These are phyloP conservation scores for Tetragnatha versicolor DNA, from an alignment of 1,140 invertebrate species.

Conservation along the genomic window DNA sequence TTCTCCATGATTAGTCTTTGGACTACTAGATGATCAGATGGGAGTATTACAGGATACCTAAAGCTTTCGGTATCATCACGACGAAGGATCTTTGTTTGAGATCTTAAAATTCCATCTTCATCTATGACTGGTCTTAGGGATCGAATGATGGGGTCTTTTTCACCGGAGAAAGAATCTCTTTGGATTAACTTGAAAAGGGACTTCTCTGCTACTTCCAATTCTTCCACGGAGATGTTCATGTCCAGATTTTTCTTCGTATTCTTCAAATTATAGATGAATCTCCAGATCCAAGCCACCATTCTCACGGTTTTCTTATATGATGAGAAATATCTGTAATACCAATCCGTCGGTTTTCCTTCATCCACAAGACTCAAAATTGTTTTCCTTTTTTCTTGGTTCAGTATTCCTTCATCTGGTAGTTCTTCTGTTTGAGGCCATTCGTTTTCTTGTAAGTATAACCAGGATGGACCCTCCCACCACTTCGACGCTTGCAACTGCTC, in stretches of 20 bases:
- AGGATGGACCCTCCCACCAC: conserved; percentile 47
- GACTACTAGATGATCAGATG: conserved; percentile 1
- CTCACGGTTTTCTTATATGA: neutral
- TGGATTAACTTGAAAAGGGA: neutral
- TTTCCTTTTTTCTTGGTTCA: conserved; percentile 18
- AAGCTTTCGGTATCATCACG: conserved; percentile 1
- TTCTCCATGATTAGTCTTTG: neutral
- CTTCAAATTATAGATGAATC: neutral
- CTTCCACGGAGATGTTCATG: neutral
- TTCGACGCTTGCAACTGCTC: neutral
- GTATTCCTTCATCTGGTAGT: neutral
- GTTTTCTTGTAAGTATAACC: conserved; percentile 6
- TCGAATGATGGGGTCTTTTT: neutral
- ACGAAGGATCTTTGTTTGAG: neutral
- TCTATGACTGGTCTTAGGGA: neutral
- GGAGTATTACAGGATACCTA: conserved; percentile 10
- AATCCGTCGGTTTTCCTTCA: neutral
- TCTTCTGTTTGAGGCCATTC: conserved; percentile 9
- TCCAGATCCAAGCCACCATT: neutral
- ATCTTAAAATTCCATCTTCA: neutral
- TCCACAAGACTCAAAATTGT: neutral
- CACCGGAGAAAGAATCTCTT: conserved; percentile 6
- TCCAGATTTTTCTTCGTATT: neutral
- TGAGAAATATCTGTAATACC: neutral
- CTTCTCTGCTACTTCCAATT: conserved; percentile 12